Evolutionary conservation across 2,797 vertebrate genomes (phyloP).

Genomic region (Cuniculus paca): DNA sequence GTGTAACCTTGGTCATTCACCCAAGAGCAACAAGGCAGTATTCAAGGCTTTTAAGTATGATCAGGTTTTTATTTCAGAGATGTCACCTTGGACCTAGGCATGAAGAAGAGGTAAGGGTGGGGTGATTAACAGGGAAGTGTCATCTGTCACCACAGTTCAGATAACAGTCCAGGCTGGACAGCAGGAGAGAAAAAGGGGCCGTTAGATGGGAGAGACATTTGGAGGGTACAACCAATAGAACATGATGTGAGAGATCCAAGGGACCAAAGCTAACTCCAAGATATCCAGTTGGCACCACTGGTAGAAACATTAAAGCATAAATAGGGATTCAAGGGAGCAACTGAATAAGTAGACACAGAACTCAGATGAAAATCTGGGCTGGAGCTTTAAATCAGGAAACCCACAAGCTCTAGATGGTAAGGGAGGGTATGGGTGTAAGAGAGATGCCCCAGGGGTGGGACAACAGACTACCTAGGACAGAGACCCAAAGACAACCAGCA

Average conservation of each 20-base stretch:
- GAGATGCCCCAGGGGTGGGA: neutral
- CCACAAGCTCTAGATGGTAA: too few species aligned
- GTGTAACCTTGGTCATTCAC: too few species aligned
- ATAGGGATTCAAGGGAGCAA: too few species aligned
- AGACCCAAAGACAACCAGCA: neutral
- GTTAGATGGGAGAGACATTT: neutral
- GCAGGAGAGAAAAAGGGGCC: too few species aligned
- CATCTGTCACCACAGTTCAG: neutral
- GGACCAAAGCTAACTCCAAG: neutral
- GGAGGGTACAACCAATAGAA: neutral
- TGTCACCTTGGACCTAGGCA: neutral
- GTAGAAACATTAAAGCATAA: neutral
- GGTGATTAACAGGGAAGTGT: neutral
- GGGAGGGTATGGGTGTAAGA: rapidly evolving
- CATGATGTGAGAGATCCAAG: neutral
- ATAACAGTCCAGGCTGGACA: neutral
- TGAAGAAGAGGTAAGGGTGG: neutral
- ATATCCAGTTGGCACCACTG: neutral
- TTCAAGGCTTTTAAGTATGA: neutral
- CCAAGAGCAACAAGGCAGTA: neutral
- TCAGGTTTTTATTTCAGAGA: neutral
- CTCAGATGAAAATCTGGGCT: neutral
- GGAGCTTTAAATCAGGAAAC: neutral
- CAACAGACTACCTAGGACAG: rapidly evolving
- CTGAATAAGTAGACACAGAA: neutral